These are phyloP conservation scores for Halcyon malimbica DNA, from an alignment of 2,113 vertebrate species.

Conservation along the genomic window DNA sequence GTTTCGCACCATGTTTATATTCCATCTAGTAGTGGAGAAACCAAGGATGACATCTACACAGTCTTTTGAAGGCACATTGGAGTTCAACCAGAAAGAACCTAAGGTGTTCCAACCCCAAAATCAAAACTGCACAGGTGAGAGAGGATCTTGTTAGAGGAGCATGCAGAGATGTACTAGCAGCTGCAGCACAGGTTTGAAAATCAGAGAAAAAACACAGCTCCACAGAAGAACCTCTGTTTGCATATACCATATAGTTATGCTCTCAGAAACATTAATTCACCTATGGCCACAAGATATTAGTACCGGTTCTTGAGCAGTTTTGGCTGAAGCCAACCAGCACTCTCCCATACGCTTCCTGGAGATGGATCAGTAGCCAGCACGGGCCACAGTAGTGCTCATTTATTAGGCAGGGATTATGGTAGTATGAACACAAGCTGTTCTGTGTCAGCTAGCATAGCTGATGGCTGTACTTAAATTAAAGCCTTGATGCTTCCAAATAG, in stretches of 20 bases:
- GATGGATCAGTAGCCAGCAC: background rate
- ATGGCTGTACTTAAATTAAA: background rate
- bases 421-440: background rate
- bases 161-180: background rate
- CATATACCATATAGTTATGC: background rate
- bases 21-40: background rate
- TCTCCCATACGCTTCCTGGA: background rate
- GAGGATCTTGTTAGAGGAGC: background rate
- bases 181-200: background rate
- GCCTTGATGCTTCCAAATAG: background rate
- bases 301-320: background rate
- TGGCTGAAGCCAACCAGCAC: background rate
- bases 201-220: accelerated
- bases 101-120: background rate
- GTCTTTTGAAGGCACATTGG: background rate
- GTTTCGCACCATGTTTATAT: background rate
- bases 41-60: background rate
- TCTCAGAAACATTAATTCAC: background rate
- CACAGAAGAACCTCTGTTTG: background rate
- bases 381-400: background rate
- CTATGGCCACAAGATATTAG: accelerated
- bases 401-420: background rate
- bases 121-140: background rate
- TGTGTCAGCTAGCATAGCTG: background rate
- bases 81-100: background rate